Conservation (phyloP, 2,797 vertebrate species). For the Gallirallus australis region DNA sequence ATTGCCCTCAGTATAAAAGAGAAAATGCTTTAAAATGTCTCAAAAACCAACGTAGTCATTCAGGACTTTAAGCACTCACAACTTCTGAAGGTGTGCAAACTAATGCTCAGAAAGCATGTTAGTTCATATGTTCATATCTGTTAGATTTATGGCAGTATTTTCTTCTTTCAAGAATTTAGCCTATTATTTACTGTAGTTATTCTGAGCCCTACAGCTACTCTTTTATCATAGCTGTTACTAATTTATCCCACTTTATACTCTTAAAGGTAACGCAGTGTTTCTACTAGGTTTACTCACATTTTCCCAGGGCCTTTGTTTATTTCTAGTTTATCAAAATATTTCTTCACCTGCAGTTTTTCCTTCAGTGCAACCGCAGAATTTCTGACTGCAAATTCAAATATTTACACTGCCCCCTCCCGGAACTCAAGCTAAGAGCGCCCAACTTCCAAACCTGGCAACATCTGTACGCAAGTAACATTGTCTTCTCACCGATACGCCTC, state of each 20-base stretch:
- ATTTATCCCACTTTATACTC: not conserved
- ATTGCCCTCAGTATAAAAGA: not conserved
- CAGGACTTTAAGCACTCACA: not conserved
- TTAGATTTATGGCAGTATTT: not conserved
- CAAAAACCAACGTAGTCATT: not conserved
- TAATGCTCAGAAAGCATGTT: not conserved
- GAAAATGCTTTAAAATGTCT: not conserved
- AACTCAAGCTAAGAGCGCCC: fast-evolving
- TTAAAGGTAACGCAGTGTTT: not conserved
- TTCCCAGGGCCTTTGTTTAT: not conserved
- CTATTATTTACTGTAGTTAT: not conserved
- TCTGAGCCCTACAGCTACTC: not conserved
- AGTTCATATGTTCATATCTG: not conserved
- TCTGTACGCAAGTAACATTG: not conserved
- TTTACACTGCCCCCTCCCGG: conserved; percentile 47
- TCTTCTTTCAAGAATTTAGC: not conserved
- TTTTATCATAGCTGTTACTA: not conserved
- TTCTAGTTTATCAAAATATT: not conserved
- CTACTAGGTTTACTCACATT: not conserved
- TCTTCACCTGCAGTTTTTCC: not conserved
- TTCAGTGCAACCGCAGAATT: not conserved
- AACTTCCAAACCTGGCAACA: not conserved
- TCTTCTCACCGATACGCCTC: not conserved
- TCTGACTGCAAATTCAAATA: not conserved
- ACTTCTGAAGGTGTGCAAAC: not conserved